Percentiles rank a stretch among this genome's conserved stretches.
These are phyloP conservation scores for Cnemophilus loriae DNA, from an alignment of 2,113 vertebrate species.

Conservation along the genomic window DNA sequence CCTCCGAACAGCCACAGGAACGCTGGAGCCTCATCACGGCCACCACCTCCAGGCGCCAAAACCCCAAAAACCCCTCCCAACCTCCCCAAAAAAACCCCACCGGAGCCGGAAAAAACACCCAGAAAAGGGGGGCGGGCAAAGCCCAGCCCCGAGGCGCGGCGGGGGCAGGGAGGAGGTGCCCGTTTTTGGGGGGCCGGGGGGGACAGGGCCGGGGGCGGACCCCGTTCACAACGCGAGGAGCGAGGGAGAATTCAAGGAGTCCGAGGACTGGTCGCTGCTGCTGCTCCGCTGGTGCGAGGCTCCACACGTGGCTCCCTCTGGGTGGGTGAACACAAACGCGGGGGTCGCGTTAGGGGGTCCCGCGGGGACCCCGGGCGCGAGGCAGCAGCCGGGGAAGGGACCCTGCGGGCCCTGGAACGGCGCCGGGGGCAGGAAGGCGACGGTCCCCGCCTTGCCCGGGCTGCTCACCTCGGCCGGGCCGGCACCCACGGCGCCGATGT, in stretches of 20 bases:
- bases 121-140: background rate
- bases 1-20: background rate
- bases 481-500: constrained; percentile 47
- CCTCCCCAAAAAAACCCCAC: background rate
- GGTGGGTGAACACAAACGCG: constrained; percentile 99
- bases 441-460: constrained; percentile 81
- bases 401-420: constrained; percentile 78
- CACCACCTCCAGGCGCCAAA: background rate
- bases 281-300: constrained; percentile 91
- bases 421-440: constrained; percentile 32
- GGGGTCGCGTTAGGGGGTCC: constrained; percentile 82
- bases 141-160: background rate
- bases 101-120: background rate
- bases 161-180: background rate
- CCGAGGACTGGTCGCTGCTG: constrained; percentile 92
- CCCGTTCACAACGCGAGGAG: constrained; percentile 88
- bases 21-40: background rate
- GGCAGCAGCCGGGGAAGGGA: constrained; percentile 86
- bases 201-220: background rate
- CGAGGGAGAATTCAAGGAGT: constrained; percentile 95
- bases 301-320: constrained; percentile 92
- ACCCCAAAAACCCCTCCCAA: background rate
- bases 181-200: too few species aligned
- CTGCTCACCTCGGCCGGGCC: constrained; percentile 35
- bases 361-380: constrained; percentile 82